Evolutionary conservation across 2,888 invertebrate genomes (phyloP).

Genomic region (Pseudanteris insignis): DNA sequence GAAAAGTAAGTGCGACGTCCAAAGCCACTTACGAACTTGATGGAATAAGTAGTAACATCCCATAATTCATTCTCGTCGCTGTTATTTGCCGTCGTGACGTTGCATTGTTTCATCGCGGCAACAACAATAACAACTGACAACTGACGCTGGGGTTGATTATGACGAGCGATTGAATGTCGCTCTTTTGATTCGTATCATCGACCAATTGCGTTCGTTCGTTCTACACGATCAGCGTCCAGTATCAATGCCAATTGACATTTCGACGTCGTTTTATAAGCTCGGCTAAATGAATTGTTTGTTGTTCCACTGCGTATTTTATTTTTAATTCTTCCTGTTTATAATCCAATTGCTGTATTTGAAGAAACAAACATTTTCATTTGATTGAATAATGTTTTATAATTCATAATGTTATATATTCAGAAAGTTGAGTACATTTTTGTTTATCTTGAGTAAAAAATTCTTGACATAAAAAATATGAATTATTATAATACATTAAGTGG

Average conservation of each 20-base stretch:
- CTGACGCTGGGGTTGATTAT: constrained; percentile 18
- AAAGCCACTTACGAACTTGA: constrained; percentile 44
- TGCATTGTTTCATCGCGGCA: constrained; percentile 31
- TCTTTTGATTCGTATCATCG: constrained; percentile 26
- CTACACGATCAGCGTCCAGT: constrained; percentile 3
- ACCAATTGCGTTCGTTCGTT: constrained; percentile 19
- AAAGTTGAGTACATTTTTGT: no score
- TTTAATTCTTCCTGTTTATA: no score
- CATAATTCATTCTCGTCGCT: constrained; percentile 50
- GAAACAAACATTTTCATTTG: no score
- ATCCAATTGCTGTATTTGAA: no score
- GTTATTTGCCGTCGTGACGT: constrained; percentile 24
- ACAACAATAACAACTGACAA: constrained; percentile 3
- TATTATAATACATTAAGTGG: no score
- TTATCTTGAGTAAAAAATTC: no score
- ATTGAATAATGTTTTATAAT: no score
- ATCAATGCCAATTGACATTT: constrained; percentile 23
- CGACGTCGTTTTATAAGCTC: constrained; percentile 13
- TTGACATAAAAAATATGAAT: no score
- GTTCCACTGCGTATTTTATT: no score
- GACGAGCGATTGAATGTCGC: constrained; percentile 30
- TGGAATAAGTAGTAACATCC: constrained; percentile 60
- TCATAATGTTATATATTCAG: no score
- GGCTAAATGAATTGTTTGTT: constrained; percentile 12
- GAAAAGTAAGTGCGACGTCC: constrained; percentile 30